Base-by-base conservation (phyloP, 2,797 vertebrate species). In the Pachyuromys duprasi region DNA sequence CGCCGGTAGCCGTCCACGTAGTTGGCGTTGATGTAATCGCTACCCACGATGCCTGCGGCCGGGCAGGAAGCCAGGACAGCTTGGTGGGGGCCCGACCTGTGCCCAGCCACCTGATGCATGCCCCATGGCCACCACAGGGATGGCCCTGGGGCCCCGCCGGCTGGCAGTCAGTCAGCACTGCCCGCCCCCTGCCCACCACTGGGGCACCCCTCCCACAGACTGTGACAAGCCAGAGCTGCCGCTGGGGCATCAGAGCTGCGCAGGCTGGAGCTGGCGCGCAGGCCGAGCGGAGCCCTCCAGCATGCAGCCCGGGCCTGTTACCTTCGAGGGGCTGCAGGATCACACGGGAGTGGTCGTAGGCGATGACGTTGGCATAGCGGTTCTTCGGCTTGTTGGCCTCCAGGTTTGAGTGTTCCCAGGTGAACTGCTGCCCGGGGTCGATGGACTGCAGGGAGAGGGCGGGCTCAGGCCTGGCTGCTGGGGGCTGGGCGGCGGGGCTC, bases 341-440 rank as follows among this genome's bases (percentile, higher is more conserved):
- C 98, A 99, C 99, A 0, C 99, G 99, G 0, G 99, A 99, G 97
- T 99, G 99, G 98, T 99, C 99, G 13, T 99, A 99, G 97, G 99
- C 99, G 4, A 99, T 99, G 97, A 99, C 99, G 70, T 99, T 99
- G 26, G 99, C 99, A 0, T 99, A 99, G 70, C 99, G 99, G 98
- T 99, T 99, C 98, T 99, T 99, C 88, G 99, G 99, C 96, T 99
- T 99, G 99, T 99, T 99, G 97, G 99, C 99, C 95, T 99, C 99
- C 92, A 99, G 99, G 98, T 99, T 99, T 96, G 99, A 99, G 95
- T 99, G 99, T 67, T 99, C 99, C 99, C 99, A 99, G 15, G 99
- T 99, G 98, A 99, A 99, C 98, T 99, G 99, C 99, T 99, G 99
- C 81, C 99, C 99, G 0, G 99, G 99, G 97, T 99, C 99, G 3